phyloP scores from a whole-genome alignment of 37 sponge, comb jelly and placozoan species.

The Cliona cf. orientalis region DNA sequence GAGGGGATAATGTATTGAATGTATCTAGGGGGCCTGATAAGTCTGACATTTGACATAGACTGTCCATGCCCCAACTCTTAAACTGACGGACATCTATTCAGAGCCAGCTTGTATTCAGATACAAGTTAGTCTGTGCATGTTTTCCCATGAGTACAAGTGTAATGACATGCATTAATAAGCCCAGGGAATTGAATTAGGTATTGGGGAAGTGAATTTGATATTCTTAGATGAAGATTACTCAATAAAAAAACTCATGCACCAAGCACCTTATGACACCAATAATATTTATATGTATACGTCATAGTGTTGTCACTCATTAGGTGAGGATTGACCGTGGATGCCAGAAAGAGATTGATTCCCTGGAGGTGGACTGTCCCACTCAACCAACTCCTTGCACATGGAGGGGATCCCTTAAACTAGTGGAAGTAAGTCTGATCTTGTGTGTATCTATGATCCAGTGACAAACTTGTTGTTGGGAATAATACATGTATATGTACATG shows the following conservation, averaged over 20 bases:
- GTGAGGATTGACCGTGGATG: conserved; percentile 47
- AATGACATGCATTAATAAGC: no score
- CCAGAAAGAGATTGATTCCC: conserved; percentile 25
- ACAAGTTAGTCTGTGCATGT: no score
- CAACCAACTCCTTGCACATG: conserved; percentile 11
- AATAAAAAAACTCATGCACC: not conserved
- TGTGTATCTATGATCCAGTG: not conserved
- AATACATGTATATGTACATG: not conserved
- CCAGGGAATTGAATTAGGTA: no score
- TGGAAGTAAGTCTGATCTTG: conserved; percentile 13
- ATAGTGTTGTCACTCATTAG: not conserved
- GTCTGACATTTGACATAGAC: no score
- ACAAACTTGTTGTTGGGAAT: not conserved
- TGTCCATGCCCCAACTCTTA: no score
- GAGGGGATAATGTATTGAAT: no score
- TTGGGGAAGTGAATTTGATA: no score
- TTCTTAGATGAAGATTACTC: conserved; percentile 8
- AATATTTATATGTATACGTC: not conserved
- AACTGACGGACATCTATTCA: no score
- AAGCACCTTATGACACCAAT: not conserved
- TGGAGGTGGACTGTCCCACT: conserved; percentile 39
- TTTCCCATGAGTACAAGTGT: no score
- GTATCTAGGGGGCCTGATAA: no score
- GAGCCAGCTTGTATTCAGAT: no score
- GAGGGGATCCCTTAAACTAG: conserved; percentile 11